A percentile compares a stretch with the other conserved stretches of the same genome.
phyloP scores from a whole-genome alignment of 1,140 invertebrate genomes.

The Caenorhabditis tropicalis region DNA sequence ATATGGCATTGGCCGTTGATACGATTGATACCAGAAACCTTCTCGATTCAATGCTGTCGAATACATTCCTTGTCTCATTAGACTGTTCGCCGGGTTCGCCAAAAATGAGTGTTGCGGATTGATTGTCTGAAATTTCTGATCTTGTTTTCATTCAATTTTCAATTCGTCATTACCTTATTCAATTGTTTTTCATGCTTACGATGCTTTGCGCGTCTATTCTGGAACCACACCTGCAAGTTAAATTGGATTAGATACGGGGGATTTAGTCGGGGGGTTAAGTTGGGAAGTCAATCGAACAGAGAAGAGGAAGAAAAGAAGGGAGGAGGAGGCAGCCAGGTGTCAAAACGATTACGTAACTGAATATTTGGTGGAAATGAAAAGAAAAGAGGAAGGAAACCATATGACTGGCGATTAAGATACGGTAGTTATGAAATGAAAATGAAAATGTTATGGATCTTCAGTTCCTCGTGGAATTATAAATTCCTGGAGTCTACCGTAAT shows the following conservation, averaged over 20 bases:
- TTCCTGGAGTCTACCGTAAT: background rate
- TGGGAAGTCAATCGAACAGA: background rate
- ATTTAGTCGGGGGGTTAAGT: background rate
- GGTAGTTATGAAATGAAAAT: background rate
- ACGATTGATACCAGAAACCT: conserved; percentile 38
- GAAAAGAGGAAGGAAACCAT: background rate
- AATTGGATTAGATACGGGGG: conserved; percentile 26
- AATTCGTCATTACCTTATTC: conserved; percentile 35
- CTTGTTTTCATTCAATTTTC: background rate
- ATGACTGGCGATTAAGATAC: background rate
- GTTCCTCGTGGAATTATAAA: too few species aligned
- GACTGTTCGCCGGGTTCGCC: conserved; percentile 22
- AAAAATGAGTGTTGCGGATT: conserved; percentile 41
- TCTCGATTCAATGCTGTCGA: conserved; percentile 44
- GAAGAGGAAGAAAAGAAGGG: background rate
- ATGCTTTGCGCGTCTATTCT: conserved; percentile 55
- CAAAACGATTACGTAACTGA: conserved; percentile 13
- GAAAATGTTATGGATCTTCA: background rate
- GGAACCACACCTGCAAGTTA: conserved; percentile 55
- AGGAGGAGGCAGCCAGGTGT: conserved; percentile 31
- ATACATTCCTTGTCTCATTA: conserved; percentile 53
- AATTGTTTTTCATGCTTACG: conserved; percentile 56
- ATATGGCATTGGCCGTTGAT: conserved; percentile 51
- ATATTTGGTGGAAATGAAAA: background rate
- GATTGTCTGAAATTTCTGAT: conserved; percentile 13